Evolutionary conservation across 2,113 vertebrate genomes (phyloP), one percentile per base, ranked within the genome.

Genomic region (Cynocephalus volans): DNA sequence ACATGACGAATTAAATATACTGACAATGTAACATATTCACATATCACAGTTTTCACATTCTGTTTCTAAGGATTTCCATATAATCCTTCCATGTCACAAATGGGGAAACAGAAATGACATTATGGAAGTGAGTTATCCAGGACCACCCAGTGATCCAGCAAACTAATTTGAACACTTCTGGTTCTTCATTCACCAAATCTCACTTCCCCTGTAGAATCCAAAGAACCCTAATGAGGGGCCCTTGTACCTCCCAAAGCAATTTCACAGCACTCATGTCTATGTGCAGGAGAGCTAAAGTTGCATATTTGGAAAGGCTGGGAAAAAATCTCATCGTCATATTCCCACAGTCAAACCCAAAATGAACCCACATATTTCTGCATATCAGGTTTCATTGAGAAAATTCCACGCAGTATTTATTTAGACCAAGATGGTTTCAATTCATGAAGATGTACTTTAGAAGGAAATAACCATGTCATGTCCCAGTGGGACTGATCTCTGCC

Each of bases 391-490:
- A 62, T 67, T 89, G 77, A 93, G 90, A 96, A 95, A 93, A 97
- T 82, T 91, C 77, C 73, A 82, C 31, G 14, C 62, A 86, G 54
- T 85, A 81, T 93, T 96, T 97, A 82, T 89, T 95, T 86, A 85
- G 92, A 97, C 19, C 82, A 85, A 52, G 33, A 93, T 11, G 24
- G 36, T 65, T 94, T 87, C 69, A 80, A 76, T 54, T 58, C 92
- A 94, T n/a, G 14, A 97, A 97, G 95, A 88, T 95, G 91, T 97
- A 77, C 91, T 97, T 96, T 54, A 95, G 81, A 98, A 98, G 95
- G 83, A 97, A 95, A 93, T 82, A 85, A 91, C 62, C 60, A 56
- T 58, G 87, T 93, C 96, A 96, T 91, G 93, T 87, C 90, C 97
- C 96, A 95, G 82, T 96, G 96, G 93, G 96, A 88, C 95, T 77